These are phyloP conservation scores for Bathynomus jamesi DNA, from an alignment of 1,140 invertebrate species.

Conservation along the genomic window DNA sequence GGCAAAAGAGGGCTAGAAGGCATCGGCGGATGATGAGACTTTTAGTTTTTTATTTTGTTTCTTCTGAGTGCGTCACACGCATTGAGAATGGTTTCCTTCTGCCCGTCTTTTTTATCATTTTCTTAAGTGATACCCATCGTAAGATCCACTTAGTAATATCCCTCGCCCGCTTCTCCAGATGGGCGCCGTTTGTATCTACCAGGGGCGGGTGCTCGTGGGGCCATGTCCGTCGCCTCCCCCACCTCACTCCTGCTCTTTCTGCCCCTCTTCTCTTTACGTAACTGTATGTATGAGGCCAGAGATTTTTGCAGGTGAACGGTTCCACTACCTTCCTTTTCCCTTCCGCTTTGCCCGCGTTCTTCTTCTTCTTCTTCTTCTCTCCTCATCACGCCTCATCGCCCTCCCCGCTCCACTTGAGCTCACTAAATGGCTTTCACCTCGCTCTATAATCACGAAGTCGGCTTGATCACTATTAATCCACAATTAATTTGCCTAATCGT, in stretches of 20 bases:
- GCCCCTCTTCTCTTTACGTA: constrained; percentile 38
- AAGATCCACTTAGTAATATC: neutral
- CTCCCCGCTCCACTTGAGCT: no score
- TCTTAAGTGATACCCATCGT: no score
- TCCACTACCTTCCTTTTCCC: neutral
- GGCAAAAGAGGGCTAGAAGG: neutral
- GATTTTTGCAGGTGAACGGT: constrained; percentile 8
- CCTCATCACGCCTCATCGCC: no score
- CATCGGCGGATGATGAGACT: neutral
- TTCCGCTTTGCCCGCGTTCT: neutral
- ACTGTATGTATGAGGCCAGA: constrained; percentile 34
- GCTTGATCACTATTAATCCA: no score
- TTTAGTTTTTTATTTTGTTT: neutral
- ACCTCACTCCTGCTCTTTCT: constrained; percentile 38
- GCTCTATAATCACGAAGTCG: no score
- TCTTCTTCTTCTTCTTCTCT: no score
- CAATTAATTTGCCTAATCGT: no score
- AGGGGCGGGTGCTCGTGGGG: constrained; percentile 31
- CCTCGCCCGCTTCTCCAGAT: constrained; percentile 28
- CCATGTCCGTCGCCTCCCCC: constrained; percentile 36
- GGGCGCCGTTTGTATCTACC: constrained; percentile 36
- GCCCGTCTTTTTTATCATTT: neutral
- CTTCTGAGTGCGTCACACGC: neutral
- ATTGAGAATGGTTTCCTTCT: neutral
- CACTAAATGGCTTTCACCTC: no score